Evolutionary conservation across 2,113 vertebrate genomes (phyloP).

Genomic region (Pimephales promelas): DNA sequence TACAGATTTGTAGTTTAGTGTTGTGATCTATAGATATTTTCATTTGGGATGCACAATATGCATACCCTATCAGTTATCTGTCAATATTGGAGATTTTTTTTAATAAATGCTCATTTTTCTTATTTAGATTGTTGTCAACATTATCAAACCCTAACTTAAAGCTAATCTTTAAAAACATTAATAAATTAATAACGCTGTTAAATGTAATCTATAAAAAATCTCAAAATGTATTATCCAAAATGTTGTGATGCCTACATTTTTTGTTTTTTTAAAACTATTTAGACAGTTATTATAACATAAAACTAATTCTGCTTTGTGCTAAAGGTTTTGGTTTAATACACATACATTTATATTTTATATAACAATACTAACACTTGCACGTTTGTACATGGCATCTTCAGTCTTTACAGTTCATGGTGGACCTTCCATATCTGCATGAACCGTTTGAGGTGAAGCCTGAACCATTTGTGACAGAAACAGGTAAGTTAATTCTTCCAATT

Average conservation of each 20-base stretch:
- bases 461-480: slow-evolving; percentile 75
- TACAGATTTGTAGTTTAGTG: not conserved
- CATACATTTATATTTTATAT: not conserved
- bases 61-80: not conserved
- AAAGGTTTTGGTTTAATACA: not conserved
- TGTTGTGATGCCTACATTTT: not conserved
- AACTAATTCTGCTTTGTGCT: not conserved
- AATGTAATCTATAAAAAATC: not conserved
- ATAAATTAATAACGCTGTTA: not conserved
- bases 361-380: not conserved
- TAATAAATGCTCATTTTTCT: not conserved
- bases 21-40: not conserved
- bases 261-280: not conserved
- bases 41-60: not conserved
- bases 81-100: not conserved
- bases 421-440: slow-evolving; percentile 63
- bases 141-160: not conserved
- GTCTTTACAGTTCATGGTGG: slow-evolving; percentile 64
- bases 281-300: not conserved
- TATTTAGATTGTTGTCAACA: not conserved
- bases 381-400: not conserved
- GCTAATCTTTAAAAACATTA: not conserved
- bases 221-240: not conserved
- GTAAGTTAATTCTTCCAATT: slow-evolving; percentile 50
- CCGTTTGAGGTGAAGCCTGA: slow-evolving; percentile 76